Base-by-base conservation (phyloP, 1,140 invertebrate species). In the Battus philenor region DNA sequence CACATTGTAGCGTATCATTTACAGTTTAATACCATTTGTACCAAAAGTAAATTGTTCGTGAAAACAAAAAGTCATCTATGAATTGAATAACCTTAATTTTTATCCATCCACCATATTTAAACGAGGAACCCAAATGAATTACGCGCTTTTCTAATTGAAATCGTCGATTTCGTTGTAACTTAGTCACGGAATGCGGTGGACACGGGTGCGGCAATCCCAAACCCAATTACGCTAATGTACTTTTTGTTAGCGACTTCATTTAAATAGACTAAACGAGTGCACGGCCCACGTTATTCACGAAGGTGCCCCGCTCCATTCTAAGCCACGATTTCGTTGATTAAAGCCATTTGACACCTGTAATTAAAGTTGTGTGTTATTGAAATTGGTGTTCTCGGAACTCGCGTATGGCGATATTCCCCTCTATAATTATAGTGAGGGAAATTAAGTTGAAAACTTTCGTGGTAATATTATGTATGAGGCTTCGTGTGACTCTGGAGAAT, bases 171-270 rank as follows among this genome's bases (percentile, higher is more conserved):
- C 32, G 10, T 20, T 5, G 32, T 34, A 17, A 47, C 33, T 36
- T 27, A 15, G 44, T 34, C 41, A 39, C 41, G 44, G 30, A 43
- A 41, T 41, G 47, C 44, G 39, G 38, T 11, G 22, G 18, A 27
- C 34, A 50, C 16, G 27, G 50, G 50, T 22, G 50, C 44, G 50
- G 50, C 34, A 24, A 47, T 11, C 15, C 31, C 4, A 4, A 20
- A 18, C 4, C 10, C 31, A 43, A 52, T 52, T 52, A 47, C 7
- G 4, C 13, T 47, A 52, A 52, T 52, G 38, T 33, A 39, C 34
- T 52, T 47, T 52, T 52, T 52, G 44, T 47, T 47, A 13, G 16
- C 10, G 20, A 30, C 6, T 47, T 17, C n/a, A 30, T 34, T 34
- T 17, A 17, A 32, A 16, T n/a, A 6, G n/a, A 8, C 18, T n/a